phyloP scores from a whole-genome alignment of 2,797 vertebrate species.

The Labroides dimidiatus region DNA sequence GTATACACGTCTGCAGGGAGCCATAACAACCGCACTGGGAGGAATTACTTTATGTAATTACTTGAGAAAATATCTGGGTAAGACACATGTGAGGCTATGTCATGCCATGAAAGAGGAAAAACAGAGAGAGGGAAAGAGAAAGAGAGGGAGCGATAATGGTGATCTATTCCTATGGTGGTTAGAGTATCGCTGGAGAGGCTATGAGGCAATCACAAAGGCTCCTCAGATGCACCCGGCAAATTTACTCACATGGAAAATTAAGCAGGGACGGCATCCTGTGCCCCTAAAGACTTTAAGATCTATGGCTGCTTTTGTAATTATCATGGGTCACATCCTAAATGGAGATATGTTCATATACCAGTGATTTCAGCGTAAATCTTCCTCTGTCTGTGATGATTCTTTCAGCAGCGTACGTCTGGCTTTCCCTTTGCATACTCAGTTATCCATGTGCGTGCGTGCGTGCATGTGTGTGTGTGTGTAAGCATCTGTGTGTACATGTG shows the following conservation, averaged over 20 bases:
- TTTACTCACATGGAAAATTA: slow-evolving; percentile 83
- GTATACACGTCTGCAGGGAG: slow-evolving; percentile 84
- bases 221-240: slow-evolving; percentile 75
- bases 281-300: slow-evolving; percentile 83
- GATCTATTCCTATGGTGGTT: slow-evolving; percentile 73
- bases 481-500: slow-evolving; percentile 62
- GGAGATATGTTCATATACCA: slow-evolving; percentile 79
- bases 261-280: slow-evolving; percentile 74
- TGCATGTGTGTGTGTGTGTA: slow-evolving; percentile 2
- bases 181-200: slow-evolving; percentile 65
- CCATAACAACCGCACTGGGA: slow-evolving; percentile 82
- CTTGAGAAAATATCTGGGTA: slow-evolving; percentile 79
- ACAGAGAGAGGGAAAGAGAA: slow-evolving; percentile 40
- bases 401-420: slow-evolving; percentile 56
- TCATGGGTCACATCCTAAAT: slow-evolving; percentile 80
- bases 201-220: slow-evolving; percentile 79
- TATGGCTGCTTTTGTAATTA: slow-evolving; percentile 83
- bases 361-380: slow-evolving; percentile 75
- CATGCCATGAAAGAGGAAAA: slow-evolving; percentile 61
- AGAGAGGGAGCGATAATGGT: slow-evolving; percentile 53
- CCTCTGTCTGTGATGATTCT: slow-evolving; percentile 66
- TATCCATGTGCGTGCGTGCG: slow-evolving; percentile 28
- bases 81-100: slow-evolving; percentile 75
- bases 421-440: slow-evolving; percentile 51
- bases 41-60: slow-evolving; percentile 86